phyloP scores from a whole-genome alignment of 2,888 invertebrate genomes.

The Lycocerus yunnanus region DNA sequence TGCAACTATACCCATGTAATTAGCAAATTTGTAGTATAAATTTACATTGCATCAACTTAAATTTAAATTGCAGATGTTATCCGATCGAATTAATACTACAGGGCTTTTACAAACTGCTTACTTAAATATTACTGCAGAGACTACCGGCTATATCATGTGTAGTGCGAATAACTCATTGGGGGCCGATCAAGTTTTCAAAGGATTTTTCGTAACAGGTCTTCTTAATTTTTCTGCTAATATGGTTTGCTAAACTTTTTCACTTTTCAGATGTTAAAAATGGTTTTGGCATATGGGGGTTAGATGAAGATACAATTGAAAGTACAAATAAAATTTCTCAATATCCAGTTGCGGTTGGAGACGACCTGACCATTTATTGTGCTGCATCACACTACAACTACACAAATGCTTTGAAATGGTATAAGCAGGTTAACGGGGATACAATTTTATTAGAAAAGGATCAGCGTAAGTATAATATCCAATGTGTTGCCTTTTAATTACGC shows the following conservation, averaged over 20 bases:
- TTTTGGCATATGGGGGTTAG: conserved; percentile 55
- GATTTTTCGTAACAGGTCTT: conserved; percentile 40
- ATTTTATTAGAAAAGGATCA: neutral
- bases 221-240: neutral
- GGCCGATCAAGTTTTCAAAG: conserved; percentile 32
- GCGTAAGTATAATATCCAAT: conserved; percentile 1
- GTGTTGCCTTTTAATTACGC: neutral
- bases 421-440: neutral
- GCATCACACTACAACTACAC: conserved; percentile 61
- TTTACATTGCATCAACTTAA: neutral
- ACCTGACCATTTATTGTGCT: conserved; percentile 62
- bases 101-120: conserved; percentile 45
- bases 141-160: conserved; percentile 57
- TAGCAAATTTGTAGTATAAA: neutral
- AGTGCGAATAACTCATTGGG: conserved; percentile 54
- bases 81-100: neutral
- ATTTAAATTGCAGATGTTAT: conserved; percentile 5
- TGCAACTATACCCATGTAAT: conserved; percentile 41
- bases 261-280: conserved; percentile 56
- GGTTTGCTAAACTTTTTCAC: neutral
- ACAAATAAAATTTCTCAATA: conserved; percentile 32
- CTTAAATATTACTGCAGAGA: conserved; percentile 50
- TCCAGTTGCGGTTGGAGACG: conserved; percentile 60
- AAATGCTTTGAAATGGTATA: conserved; percentile 59
- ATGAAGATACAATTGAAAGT: conserved; percentile 49